Evolutionary conservation across 1,140 invertebrate genomes (phyloP).

Genomic region (Drosophila asahinai): DNA sequence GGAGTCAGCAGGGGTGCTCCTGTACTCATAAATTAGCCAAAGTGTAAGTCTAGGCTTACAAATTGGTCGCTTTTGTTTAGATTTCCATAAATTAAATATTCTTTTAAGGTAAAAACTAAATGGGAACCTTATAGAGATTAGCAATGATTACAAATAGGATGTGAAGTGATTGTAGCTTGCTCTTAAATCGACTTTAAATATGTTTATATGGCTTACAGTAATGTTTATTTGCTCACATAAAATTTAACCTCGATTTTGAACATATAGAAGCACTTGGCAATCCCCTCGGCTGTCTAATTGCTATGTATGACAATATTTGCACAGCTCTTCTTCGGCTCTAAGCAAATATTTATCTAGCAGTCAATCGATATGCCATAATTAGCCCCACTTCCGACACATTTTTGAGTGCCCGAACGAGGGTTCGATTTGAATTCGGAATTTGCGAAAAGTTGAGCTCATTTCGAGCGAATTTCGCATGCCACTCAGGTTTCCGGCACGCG

Average conservation of each 20-base stretch:
- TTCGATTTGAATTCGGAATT: conserved; percentile 15
- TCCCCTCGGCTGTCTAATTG: conserved; percentile 3
- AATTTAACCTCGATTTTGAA: background rate
- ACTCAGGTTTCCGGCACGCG: conserved; percentile 56
- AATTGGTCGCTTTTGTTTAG: background rate
- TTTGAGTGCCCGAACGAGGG: background rate
- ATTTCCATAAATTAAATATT: background rate
- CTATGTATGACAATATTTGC: conserved; percentile 33
- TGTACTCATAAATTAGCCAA: conserved; percentile 6
- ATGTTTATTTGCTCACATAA: background rate
- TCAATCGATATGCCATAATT: conserved; percentile 36
- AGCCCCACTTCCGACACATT: conserved; percentile 43
- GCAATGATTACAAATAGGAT: too few species aligned
- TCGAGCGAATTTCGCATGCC: conserved; percentile 37
- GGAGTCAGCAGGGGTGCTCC: conserved; percentile 8
- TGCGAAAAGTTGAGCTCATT: conserved; percentile 30
- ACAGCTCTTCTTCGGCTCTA: background rate
- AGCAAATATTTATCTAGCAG: conserved; percentile 12
- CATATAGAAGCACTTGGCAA: background rate
- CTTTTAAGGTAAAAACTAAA: background rate
- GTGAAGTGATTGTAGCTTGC: background rate
- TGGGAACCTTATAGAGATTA: too few species aligned
- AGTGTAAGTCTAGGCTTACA: background rate
- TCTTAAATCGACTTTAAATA: too few species aligned
- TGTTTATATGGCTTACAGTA: too few species aligned